Evolutionary conservation across 2,113 vertebrate species (phyloP).

Genomic region (Coracopsis vasa): DNA sequence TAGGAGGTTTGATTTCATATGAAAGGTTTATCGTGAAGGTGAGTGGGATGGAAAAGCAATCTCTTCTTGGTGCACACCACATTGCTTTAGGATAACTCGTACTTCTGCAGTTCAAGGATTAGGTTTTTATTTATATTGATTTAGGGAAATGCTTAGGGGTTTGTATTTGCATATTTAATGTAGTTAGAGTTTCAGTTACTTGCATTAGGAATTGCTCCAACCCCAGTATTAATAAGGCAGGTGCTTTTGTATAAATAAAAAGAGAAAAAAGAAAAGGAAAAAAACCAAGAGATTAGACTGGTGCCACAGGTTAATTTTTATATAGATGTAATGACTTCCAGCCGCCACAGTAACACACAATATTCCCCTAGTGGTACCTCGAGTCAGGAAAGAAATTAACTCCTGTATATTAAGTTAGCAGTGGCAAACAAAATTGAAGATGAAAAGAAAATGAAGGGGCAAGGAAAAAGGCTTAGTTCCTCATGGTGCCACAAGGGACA

Average conservation of each 20-base stretch:
- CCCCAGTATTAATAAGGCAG: conserved; percentile 30
- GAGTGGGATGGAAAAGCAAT: neutral
- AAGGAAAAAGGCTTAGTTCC: conserved; percentile 9
- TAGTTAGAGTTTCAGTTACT: conserved; percentile 45
- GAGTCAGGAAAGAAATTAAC: conserved; percentile 60
- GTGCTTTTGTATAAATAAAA: conserved; percentile 41
- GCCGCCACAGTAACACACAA: conserved; percentile 26
- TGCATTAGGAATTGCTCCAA: conserved; percentile 16
- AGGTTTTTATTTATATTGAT: conserved; percentile 35
- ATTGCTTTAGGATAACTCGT: neutral
- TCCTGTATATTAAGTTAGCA: conserved; percentile 51
- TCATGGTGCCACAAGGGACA: neutral
- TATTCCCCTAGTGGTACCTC: conserved; percentile 55
- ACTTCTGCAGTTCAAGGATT: neutral
- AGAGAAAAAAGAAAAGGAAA: neutral
- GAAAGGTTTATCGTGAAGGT: neutral
- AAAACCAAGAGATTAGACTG: neutral
- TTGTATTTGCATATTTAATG: conserved; percentile 47
- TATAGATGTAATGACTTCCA: conserved; percentile 57
- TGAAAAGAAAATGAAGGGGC: conserved; percentile 53
- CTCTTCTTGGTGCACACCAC: neutral
- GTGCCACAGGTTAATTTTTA: conserved; percentile 55
- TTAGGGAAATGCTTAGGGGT: neutral
- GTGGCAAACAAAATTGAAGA: conserved; percentile 60
- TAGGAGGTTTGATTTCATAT: neutral